Percentiles rank a stretch among this genome's conserved stretches.
These are phyloP conservation scores for Brienomyrus brachyistius DNA, from an alignment of 2,113 vertebrate species.

Conservation along the genomic window DNA sequence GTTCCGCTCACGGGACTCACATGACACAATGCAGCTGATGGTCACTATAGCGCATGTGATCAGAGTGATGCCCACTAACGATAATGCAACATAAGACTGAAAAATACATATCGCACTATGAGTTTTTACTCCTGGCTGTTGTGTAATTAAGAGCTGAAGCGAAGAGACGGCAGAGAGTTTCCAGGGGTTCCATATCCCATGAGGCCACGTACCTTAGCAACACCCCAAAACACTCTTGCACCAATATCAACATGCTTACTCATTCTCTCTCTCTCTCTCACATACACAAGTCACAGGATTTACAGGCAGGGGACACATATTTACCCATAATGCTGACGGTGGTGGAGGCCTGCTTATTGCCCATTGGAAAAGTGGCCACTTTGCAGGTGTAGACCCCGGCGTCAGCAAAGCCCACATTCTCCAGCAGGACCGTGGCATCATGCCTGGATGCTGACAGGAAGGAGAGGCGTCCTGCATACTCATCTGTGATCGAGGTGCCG, in stretches of 20 bases:
- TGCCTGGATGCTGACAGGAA: constrained; percentile 78
- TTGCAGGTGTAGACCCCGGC: constrained; percentile 86
- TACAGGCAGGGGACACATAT: neutral
- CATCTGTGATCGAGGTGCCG: constrained; percentile 75
- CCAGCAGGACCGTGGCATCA: constrained; percentile 81
- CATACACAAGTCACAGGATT: neutral
- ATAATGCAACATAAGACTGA: neutral
- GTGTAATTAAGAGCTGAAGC: constrained; percentile 28
- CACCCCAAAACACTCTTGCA: neutral
- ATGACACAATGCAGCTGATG: neutral
- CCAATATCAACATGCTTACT: neutral
- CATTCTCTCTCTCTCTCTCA: neutral
- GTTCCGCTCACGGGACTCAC: neutral
- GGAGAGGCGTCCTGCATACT: constrained; percentile 73
- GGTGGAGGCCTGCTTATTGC: constrained; percentile 80
- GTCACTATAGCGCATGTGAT: neutral
- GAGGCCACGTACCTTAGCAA: constrained; percentile 26
- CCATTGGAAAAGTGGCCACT: constrained; percentile 87
- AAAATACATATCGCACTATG: neutral
- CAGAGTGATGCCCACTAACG: neutral
- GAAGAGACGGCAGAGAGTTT: neutral
- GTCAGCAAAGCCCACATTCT: constrained; percentile 79
- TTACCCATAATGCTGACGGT: constrained; percentile 81
- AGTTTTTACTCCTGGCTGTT: constrained; percentile 16
- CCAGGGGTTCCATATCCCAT: constrained; percentile 24